These are phyloP conservation scores for Rugalucina vietnamica DNA, from an alignment of 2,888 invertebrate species.

Conservation along the genomic window DNA sequence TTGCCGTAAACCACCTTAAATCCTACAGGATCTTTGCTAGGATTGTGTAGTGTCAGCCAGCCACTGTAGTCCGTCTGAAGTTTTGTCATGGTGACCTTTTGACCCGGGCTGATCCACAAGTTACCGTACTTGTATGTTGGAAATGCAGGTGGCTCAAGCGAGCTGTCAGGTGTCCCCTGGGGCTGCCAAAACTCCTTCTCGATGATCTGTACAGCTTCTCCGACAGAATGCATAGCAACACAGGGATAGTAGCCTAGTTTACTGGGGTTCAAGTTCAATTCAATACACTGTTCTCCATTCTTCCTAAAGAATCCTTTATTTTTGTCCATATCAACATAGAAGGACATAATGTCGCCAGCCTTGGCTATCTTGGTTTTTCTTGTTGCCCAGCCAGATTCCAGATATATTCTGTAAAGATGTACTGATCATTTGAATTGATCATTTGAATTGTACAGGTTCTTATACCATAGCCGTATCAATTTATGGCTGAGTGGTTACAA, in stretches of 20 bases:
- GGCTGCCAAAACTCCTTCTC: slow-evolving; percentile 73
- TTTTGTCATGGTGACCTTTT: slow-evolving; percentile 58
- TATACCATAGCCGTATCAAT: too few relatives aligned
- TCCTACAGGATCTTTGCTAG: slow-evolving; percentile 68
- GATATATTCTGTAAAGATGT: slow-evolving; percentile 72
- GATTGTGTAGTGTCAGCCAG: slow-evolving; percentile 74
- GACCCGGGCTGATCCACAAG: slow-evolving; percentile 75
- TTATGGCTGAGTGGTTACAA: too few relatives aligned
- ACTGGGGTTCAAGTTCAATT: slow-evolving; percentile 65
- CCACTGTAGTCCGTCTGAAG: slow-evolving; percentile 42
- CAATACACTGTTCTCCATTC: slow-evolving; percentile 63
- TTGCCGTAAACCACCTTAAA: slow-evolving; percentile 51
- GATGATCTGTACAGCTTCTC: slow-evolving; percentile 72
- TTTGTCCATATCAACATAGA: slow-evolving; percentile 64
- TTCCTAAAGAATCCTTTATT: slow-evolving; percentile 65
- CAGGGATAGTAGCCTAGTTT: slow-evolving; percentile 70
- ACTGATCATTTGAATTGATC: too few relatives aligned
- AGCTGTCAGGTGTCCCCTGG: not conserved
- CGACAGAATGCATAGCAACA: slow-evolving; percentile 73
- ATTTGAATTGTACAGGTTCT: too few relatives aligned
- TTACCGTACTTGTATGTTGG: slow-evolving; percentile 76
- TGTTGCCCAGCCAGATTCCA: slow-evolving; percentile 68
- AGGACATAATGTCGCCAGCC: slow-evolving; percentile 71
- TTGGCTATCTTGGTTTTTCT: slow-evolving; percentile 43
- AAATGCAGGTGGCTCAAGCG: slow-evolving; percentile 67